These are phyloP conservation scores for Aphodius sticticus DNA, from an alignment of 2,888 invertebrate species.

Conservation along the genomic window DNA sequence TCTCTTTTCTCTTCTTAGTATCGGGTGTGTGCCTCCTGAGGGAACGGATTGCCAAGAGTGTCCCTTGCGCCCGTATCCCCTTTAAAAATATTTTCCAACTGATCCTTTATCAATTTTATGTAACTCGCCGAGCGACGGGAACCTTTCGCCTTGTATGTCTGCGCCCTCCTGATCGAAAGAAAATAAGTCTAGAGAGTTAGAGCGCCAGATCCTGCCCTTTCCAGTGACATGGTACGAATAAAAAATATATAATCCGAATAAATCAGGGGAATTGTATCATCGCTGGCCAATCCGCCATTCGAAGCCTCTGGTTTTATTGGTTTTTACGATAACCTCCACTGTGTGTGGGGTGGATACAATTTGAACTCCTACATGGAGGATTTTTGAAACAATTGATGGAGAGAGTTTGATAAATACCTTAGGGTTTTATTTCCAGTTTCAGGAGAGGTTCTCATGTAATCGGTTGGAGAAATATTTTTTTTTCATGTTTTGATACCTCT, in stretches of 20 bases:
- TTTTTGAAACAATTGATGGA: background rate
- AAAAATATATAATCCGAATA: conserved; percentile 33
- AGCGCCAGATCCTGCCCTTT: background rate
- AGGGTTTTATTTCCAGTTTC: too few relatives aligned
- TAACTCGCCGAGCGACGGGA: conserved; percentile 12
- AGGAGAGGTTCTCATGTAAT: too few relatives aligned
- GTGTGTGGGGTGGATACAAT: background rate
- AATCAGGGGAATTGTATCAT: conserved; percentile 39
- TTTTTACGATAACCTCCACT: background rate
- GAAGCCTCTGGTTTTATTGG: conserved; percentile 13
- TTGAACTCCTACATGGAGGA: background rate
- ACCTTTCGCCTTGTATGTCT: background rate
- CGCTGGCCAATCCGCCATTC: conserved; percentile 29
- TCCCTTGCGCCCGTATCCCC: background rate
- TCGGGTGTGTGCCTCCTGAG: too few relatives aligned
- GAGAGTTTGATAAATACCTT: too few relatives aligned
- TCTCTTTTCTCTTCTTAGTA: too few relatives aligned
- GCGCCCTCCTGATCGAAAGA: conserved; percentile 15
- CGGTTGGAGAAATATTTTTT: too few relatives aligned
- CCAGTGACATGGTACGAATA: background rate
- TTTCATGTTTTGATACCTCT: too few relatives aligned
- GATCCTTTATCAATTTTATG: conserved; percentile 23
- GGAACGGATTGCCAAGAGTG: too few relatives aligned
- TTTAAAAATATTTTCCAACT: conserved; percentile 25
- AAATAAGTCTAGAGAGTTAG: background rate